phyloP scores from a whole-genome alignment of 2,113 vertebrate species.

The Caloenas nicobarica region DNA sequence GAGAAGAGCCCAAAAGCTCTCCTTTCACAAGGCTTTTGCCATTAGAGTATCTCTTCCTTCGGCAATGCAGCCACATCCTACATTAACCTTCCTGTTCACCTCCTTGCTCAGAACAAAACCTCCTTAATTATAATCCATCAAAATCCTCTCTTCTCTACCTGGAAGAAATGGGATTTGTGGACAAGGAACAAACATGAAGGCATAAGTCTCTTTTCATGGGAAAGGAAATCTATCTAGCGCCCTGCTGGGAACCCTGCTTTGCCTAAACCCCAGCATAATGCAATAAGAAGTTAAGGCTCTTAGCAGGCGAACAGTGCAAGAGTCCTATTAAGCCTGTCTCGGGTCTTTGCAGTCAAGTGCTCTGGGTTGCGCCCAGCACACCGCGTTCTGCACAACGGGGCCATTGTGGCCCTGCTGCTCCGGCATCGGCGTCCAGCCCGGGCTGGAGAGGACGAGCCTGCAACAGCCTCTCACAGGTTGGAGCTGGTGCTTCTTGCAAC shows the following conservation, averaged over 20 bases:
- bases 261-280: slow-evolving; percentile 48
- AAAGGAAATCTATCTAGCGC: not conserved
- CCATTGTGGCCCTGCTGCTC: rapidly evolving
- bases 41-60: not conserved
- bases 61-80: not conserved
- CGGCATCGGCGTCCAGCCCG: rapidly evolving
- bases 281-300: slow-evolving; percentile 65
- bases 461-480: not conserved
- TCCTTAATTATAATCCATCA: slow-evolving; percentile 43
- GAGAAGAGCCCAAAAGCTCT: not conserved
- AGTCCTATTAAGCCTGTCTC: not conserved
- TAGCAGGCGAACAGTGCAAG: not conserved
- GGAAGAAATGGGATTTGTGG: slow-evolving; percentile 23
- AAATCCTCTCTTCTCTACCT: slow-evolving; percentile 24
- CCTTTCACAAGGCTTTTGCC: not conserved
- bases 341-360: not conserved
- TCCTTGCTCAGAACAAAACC: not conserved
- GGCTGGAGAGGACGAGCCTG: not conserved
- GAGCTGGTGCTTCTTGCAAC: not conserved
- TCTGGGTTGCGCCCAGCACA: rapidly evolving
- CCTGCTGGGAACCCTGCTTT: slow-evolving; percentile 51
- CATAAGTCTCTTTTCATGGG: slow-evolving; percentile 36
- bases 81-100: not conserved
- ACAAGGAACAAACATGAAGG: slow-evolving; percentile 9
- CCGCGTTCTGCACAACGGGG: rapidly evolving